Conservation (phyloP, 2,797 vertebrate species). For the Acanthiza pusilla region DNA sequence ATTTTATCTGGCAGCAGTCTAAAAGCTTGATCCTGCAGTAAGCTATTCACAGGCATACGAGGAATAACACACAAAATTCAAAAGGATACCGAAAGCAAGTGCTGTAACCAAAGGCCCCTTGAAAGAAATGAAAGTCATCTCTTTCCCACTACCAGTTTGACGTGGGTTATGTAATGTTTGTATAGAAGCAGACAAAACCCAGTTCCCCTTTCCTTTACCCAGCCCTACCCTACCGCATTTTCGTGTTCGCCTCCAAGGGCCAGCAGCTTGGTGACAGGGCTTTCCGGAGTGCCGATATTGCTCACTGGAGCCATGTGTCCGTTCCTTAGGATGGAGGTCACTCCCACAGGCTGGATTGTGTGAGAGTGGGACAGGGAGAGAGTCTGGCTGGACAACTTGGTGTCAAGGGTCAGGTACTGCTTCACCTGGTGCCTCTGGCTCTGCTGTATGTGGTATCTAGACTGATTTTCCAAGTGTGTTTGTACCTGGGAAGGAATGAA, state of each 20-base stretch:
- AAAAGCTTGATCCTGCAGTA: neutral
- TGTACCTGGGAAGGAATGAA: conserved; percentile 79
- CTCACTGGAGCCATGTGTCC: conserved; percentile 78
- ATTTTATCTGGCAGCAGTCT: neutral
- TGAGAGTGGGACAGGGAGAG: conserved; percentile 76
- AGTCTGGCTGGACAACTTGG: conserved; percentile 79
- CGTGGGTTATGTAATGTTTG: fast-evolving
- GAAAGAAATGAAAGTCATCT: neutral
- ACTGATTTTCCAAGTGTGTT: conserved; percentile 87
- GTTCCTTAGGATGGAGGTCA: conserved; percentile 78
- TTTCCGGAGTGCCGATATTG: conserved; percentile 74
- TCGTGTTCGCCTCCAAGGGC: conserved; percentile 79
- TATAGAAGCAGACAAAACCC: neutral
- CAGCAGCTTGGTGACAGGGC: conserved; percentile 81
- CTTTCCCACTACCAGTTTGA: neutral
- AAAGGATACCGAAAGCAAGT: neutral
- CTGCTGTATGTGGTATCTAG: conserved; percentile 86
- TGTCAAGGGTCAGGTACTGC: conserved; percentile 88
- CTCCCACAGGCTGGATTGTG: conserved; percentile 71
- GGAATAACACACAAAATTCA: neutral
- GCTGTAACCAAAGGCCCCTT: neutral
- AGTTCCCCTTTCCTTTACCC: neutral
- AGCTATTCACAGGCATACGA: neutral
- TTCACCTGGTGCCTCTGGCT: conserved; percentile 88
- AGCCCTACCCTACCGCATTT: conserved; percentile 75